phyloP scores from a whole-genome alignment of 2,113 vertebrate species.

The Passer domesticus region DNA sequence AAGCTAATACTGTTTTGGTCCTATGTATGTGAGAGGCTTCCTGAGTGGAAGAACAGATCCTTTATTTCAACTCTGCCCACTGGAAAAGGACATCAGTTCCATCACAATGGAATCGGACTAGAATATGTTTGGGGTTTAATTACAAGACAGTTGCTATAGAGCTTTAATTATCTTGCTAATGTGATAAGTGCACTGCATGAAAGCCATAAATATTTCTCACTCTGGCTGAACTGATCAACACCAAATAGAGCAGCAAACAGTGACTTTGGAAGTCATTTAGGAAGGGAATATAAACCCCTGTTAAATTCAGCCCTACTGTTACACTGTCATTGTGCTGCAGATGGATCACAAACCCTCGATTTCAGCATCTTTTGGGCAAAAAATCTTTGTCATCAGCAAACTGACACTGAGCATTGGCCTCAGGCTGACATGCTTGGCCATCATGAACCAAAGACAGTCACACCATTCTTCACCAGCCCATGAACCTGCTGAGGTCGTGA shows the following conservation, averaged over 20 bases:
- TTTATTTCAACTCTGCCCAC: not conserved
- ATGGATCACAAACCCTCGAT: not conserved
- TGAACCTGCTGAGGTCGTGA: accelerated
- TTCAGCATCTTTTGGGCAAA: not conserved
- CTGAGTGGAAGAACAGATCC: not conserved
- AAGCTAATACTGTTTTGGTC: not conserved
- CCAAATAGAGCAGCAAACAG: not conserved
- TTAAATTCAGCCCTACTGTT: not conserved
- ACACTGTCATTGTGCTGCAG: not conserved
- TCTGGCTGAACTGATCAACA: not conserved
- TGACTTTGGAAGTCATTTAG: not conserved
- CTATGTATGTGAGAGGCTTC: not conserved
- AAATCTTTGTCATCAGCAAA: not conserved
- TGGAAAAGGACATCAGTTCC: not conserved
- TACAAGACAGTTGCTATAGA: not conserved
- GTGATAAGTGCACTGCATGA: not conserved
- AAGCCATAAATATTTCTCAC: not conserved
- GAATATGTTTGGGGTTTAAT: not conserved
- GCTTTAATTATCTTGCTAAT: not conserved
- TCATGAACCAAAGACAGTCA: accelerated
- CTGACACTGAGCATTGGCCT: not conserved
- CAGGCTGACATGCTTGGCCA: not conserved
- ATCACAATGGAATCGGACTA: not conserved
- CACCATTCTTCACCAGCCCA: not conserved
- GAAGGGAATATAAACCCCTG: not conserved